Conservation (phyloP, 2,888 invertebrate species). For the Drosophila affinis region DNA sequence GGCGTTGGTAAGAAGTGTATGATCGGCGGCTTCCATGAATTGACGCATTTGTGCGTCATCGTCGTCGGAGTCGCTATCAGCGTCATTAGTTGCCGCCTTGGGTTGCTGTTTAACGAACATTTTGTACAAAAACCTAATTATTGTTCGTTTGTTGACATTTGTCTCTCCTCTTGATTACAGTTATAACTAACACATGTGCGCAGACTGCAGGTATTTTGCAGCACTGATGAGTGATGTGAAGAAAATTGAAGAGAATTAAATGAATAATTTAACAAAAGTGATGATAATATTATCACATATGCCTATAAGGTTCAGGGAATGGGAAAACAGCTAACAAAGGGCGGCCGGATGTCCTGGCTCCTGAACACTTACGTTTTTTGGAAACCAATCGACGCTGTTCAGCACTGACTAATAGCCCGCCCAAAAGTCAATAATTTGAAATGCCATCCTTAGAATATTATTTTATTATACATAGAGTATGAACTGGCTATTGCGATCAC, state of each 20-base stretch:
- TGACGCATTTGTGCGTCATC: slow-evolving; percentile 65
- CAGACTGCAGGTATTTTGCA: neutral
- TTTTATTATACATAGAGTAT: slow-evolving; percentile 7
- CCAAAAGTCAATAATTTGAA: neutral
- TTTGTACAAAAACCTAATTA: neutral
- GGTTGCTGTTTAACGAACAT: slow-evolving; percentile 1
- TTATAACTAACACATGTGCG: slow-evolving; percentile 5
- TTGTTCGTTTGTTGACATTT: slow-evolving; percentile 25
- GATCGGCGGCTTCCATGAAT: slow-evolving; percentile 75
- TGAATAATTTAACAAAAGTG: neutral
- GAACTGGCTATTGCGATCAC: slow-evolving; percentile 17
- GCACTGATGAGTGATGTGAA: neutral
- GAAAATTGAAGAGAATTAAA: neutral
- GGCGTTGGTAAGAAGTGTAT: slow-evolving; percentile 66
- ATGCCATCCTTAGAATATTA: slow-evolving; percentile 22
- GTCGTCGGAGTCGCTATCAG: slow-evolving; percentile 39
- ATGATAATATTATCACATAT: neutral
- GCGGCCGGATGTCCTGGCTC: too few relatives aligned
- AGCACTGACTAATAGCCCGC: neutral
- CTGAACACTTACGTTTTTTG: too few relatives aligned
- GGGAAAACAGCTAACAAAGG: too few relatives aligned
- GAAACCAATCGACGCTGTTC: neutral
- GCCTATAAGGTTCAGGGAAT: too few relatives aligned
- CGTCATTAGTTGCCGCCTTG: neutral
- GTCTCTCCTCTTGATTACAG: neutral